phyloP scores from a whole-genome alignment of 2,797 vertebrate genomes.

The Lophius americanus region DNA sequence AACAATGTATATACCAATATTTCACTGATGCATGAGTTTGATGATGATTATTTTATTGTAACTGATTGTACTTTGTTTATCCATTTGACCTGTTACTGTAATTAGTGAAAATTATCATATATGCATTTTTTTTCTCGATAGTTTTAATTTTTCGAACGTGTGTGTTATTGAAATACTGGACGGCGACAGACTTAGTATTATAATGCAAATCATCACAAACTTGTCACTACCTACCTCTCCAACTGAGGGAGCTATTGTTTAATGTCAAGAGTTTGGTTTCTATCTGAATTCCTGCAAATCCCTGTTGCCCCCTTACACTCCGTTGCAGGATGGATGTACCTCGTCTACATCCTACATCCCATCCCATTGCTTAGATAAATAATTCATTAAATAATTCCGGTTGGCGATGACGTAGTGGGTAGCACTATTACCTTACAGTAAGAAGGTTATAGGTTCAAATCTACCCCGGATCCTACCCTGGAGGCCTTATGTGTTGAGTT shows the following conservation, averaged over 20 bases:
- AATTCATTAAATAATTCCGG: too few relatives aligned
- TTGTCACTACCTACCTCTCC: constrained; percentile 78
- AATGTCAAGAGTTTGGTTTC: neutral
- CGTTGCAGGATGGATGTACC: too few relatives aligned
- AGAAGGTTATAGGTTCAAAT: too few relatives aligned
- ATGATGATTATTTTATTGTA: constrained; percentile 48
- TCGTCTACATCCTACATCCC: too few relatives aligned
- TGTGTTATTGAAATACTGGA: constrained; percentile 55
- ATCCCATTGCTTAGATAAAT: too few relatives aligned
- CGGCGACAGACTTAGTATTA: constrained; percentile 58
- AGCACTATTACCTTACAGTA: too few relatives aligned
- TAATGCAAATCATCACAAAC: constrained; percentile 58
- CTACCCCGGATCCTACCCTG: too few relatives aligned
- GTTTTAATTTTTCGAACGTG: constrained; percentile 57
- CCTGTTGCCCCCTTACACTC: too few relatives aligned
- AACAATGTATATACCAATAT: constrained; percentile 71
- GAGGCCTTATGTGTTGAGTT: too few relatives aligned
- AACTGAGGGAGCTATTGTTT: constrained; percentile 38
- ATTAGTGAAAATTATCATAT: constrained; percentile 35
- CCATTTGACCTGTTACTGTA: constrained; percentile 65
- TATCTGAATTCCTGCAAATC: too few relatives aligned
- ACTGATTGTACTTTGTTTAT: constrained; percentile 60
- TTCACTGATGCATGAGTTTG: constrained; percentile 70
- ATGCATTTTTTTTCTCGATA: constrained; percentile 14
- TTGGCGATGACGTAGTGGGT: too few relatives aligned